These are phyloP conservation scores for Neomorphus geoffroyi DNA, from an alignment of 2,797 vertebrate genomes.

Conservation along the genomic window DNA sequence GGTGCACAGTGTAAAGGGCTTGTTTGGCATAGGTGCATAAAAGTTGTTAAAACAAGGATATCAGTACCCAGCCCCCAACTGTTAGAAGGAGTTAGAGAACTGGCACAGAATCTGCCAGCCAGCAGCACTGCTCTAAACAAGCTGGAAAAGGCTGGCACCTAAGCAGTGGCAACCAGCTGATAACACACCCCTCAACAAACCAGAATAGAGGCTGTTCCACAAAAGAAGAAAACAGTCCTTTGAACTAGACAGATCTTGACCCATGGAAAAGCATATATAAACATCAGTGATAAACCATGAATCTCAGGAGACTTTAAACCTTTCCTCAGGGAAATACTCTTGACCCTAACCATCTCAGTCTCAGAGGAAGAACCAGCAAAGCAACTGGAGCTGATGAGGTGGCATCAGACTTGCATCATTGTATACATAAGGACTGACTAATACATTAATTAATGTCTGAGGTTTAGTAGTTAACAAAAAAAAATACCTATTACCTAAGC, in stretches of 20 bases:
- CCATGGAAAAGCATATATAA: neutral
- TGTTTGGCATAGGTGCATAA: neutral
- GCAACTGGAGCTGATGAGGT: neutral
- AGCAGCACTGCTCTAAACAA: neutral
- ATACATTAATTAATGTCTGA: neutral
- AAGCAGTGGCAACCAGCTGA: accelerated
- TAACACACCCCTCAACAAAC: neutral
- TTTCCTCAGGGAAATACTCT: neutral
- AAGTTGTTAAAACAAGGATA: neutral
- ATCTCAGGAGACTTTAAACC: neutral
- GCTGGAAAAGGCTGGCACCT: neutral
- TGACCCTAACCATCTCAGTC: neutral
- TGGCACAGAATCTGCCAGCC: neutral
- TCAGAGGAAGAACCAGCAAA: neutral
- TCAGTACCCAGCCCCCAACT: neutral
- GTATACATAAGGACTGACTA: neutral
- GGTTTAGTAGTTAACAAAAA: neutral
- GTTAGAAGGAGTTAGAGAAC: neutral
- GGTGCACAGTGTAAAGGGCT: accelerated
- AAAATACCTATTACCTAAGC: neutral
- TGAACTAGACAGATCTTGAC: neutral
- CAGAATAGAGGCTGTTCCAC: neutral
- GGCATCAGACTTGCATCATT: neutral
- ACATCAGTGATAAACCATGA: neutral
- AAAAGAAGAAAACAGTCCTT: neutral